These are phyloP conservation scores for Chiridota heheva DNA, from an alignment of 35 echinoderm and acorn worm genomes.

Conservation along the genomic window DNA sequence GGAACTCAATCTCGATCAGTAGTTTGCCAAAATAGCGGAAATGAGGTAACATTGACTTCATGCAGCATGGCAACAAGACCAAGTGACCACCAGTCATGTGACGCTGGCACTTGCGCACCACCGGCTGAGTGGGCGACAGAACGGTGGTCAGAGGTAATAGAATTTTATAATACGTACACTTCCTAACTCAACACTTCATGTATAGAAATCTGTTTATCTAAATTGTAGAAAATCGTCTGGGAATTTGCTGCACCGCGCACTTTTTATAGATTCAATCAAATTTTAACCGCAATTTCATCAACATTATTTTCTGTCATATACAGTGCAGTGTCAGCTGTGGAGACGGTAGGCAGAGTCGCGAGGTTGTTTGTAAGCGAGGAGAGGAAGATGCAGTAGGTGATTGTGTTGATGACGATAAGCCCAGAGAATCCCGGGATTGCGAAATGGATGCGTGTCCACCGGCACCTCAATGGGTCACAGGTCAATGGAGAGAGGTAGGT, in stretches of 20 bases:
- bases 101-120: conserved; percentile 6
- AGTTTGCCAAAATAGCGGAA: neutral
- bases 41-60: neutral
- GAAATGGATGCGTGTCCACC: neutral
- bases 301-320: neutral
- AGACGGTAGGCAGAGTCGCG: conserved; percentile 13
- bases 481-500: conserved; percentile 32
- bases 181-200: too few relatives aligned
- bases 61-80: neutral
- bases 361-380: conserved; percentile 1
- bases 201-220: too few relatives aligned
- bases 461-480: neutral
- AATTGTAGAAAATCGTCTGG: too few relatives aligned
- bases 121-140: conserved; percentile 1
- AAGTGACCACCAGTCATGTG: neutral
- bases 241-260: too few relatives aligned
- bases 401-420: neutral
- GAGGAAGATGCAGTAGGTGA: neutral
- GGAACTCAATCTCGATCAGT: neutral
- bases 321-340: conserved; percentile 36
- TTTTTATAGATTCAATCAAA: too few relatives aligned
- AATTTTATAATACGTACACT: too few relatives aligned
- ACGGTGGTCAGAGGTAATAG: conserved; percentile 11
- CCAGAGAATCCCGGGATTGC: neutral
- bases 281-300: too few relatives aligned